These are phyloP conservation scores for Unio pictorum DNA, from an alignment of 2,888 invertebrate genomes.

Conservation along the genomic window DNA sequence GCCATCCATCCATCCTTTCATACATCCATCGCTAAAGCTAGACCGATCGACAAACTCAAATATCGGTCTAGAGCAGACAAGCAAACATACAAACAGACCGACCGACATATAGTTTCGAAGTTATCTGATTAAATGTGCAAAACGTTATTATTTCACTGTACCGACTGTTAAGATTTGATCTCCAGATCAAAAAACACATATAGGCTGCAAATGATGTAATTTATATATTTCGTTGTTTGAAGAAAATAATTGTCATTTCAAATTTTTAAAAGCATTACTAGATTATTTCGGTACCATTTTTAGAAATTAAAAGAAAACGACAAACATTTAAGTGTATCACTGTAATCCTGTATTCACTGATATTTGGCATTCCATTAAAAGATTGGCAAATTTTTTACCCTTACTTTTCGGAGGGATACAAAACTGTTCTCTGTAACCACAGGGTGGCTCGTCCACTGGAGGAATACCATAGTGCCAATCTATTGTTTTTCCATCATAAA, in stretches of 20 bases:
- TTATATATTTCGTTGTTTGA: background rate
- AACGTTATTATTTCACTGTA: background rate
- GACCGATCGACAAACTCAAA: no score
- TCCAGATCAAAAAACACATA: background rate
- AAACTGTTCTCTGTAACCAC: conserved; percentile 92
- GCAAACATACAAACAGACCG: no score
- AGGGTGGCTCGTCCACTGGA: conserved; percentile 88
- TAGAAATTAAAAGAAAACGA: no score
- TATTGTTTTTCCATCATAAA: conserved; percentile 78
- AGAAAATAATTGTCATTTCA: background rate
- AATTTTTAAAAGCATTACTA: no score
- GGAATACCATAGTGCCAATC: conserved; percentile 85
- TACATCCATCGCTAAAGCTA: no score
- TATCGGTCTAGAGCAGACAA: no score
- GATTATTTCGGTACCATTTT: background rate
- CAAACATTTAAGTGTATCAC: no score
- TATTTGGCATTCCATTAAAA: no score
- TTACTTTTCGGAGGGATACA: conserved; percentile 76
- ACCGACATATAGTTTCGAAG: no score
- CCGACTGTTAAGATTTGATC: background rate
- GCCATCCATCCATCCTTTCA: no score
- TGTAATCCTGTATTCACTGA: no score
- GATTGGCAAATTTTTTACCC: conserved; percentile 2
- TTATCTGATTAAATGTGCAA: no score
- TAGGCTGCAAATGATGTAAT: background rate